These are phyloP conservation scores for Pseudomyrmex sp. DNA, from an alignment of 1,140 invertebrate genomes.

Conservation along the genomic window DNA sequence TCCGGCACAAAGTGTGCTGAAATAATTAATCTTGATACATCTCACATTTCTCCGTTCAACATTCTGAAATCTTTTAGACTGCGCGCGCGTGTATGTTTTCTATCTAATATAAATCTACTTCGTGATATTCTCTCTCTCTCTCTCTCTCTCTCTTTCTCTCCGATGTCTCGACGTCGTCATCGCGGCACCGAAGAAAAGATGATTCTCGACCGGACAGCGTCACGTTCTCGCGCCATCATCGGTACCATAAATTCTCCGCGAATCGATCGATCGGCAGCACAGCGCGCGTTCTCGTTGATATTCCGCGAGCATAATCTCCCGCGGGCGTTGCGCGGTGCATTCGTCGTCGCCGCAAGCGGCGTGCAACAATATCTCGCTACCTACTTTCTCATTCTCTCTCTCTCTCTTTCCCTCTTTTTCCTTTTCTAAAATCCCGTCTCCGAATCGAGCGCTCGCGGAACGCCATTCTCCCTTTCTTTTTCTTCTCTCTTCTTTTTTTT, in stretches of 20 bases:
- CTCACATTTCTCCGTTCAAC: background rate
- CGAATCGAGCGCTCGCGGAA: conserved; percentile 3
- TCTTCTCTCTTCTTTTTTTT: background rate
- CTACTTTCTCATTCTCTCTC: background rate
- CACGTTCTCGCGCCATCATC: conserved; percentile 55
- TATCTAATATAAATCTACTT: conserved; percentile 7
- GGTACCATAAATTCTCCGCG: conserved; percentile 44
- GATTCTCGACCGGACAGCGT: conserved; percentile 17
- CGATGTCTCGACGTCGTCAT: background rate
- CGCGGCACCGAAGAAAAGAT: conserved; percentile 1
- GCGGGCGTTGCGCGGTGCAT: background rate
- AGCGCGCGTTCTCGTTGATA: conserved; percentile 35
- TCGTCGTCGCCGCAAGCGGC: conserved; percentile 5
- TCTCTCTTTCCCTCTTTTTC: background rate
- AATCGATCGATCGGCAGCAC: conserved; percentile 34
- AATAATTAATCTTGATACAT: conserved; percentile 32
- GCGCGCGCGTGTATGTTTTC: background rate
- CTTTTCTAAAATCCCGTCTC: conserved; percentile 25
- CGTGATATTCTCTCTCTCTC: background rate
- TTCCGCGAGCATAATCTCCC: conserved; percentile 44
- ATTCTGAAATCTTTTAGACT: too few relatives aligned
- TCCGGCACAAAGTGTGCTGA: background rate
- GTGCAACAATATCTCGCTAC: conserved; percentile 39
- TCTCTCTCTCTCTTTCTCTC: too few relatives aligned
- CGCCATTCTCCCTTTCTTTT: too few relatives aligned